Evolutionary conservation across 2,888 invertebrate species (phyloP).

Genomic region (Chironomus riparius): DNA sequence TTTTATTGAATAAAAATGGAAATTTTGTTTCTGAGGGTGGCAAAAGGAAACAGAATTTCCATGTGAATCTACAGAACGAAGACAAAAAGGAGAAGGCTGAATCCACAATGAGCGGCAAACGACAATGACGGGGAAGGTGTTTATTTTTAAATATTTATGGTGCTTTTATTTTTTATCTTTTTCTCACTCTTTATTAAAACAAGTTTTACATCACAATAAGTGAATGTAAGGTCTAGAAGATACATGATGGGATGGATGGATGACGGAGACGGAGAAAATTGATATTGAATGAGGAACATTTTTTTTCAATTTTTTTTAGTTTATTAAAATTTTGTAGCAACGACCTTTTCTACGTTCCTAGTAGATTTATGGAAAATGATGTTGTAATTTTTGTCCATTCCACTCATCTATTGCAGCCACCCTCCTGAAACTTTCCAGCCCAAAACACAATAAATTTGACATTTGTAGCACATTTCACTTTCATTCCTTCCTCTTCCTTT

Average conservation of each 20-base stretch:
- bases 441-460: not conserved
- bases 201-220: not conserved
- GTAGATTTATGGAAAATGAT: not conserved
- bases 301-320: not conserved
- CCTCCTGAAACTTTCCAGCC: not conserved
- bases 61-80: not conserved
- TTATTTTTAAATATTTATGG: slow-evolving; percentile 1
- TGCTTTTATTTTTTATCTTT: not conserved
- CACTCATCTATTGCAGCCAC: too few relatives aligned
- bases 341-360: not conserved
- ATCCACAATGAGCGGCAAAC: too few relatives aligned
- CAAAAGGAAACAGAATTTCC: not conserved
- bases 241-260: too few relatives aligned
- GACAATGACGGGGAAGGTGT: not conserved
- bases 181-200: not conserved
- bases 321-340: not conserved
- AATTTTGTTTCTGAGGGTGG: not conserved
- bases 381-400: too few relatives aligned
- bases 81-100: not conserved
- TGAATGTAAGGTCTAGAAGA: not conserved
- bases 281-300: not conserved
- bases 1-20: slow-evolving; percentile 4
- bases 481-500: not conserved
- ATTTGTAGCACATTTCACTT: not conserved
- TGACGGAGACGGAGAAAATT: too few relatives aligned